These are phyloP conservation scores for Athetis lepigone DNA, from an alignment of 2,888 invertebrate species.

Conservation along the genomic window DNA sequence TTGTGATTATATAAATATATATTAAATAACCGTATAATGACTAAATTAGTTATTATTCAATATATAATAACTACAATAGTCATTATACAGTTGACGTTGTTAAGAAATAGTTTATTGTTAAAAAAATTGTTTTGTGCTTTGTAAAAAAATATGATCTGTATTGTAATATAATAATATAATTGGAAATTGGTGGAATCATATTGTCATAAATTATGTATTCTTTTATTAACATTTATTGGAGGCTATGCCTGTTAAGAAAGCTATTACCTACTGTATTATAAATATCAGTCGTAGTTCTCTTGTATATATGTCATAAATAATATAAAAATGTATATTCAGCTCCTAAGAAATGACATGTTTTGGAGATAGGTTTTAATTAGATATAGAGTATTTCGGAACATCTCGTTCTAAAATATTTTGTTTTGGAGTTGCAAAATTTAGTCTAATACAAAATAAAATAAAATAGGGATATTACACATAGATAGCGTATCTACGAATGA, in stretches of 20 bases:
- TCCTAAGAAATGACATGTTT: constrained; percentile 11
- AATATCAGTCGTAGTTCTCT: constrained; percentile 30
- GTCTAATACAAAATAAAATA: constrained; percentile 10
- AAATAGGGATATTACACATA: constrained; percentile 36
- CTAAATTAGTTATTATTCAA: constrained; percentile 2
- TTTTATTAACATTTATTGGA: constrained; percentile 37
- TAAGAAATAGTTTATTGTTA: constrained; percentile 29
- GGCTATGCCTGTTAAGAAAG: constrained; percentile 17
- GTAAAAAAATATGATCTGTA: constrained; percentile 57
- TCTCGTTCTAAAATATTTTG: constrained; percentile 44
- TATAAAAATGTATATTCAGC: constrained; percentile 14
- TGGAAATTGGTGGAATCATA: neutral
- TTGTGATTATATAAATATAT: neutral
- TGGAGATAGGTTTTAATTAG: constrained; percentile 28
- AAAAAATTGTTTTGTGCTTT: constrained; percentile 39
- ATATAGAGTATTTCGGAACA: constrained; percentile 28
- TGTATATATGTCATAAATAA: constrained; percentile 20
- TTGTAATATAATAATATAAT: constrained; percentile 40
- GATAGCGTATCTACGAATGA: constrained; percentile 24
- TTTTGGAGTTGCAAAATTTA: constrained; percentile 19
- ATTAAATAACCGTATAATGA: neutral
- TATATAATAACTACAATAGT: too few species aligned
- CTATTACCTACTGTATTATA: constrained; percentile 41
- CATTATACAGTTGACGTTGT: constrained; percentile 33
- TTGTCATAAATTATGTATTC: constrained; percentile 18